phyloP scores from a whole-genome alignment of 2,888 invertebrate species.

The Neoitamus cyanurus region DNA sequence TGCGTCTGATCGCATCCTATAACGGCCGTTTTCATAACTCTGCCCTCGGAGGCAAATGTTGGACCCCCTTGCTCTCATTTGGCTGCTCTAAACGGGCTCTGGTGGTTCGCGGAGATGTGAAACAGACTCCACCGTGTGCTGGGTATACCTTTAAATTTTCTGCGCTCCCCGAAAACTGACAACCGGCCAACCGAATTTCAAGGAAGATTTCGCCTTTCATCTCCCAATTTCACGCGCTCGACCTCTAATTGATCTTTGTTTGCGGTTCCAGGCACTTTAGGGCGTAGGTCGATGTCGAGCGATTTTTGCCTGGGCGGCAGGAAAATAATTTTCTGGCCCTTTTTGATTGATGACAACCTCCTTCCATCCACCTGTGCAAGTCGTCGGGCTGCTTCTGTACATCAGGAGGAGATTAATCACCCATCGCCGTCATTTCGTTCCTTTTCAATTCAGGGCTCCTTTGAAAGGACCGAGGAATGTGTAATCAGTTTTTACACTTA shows the following conservation, averaged over 20 bases:
- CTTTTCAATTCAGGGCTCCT: slow-evolving; percentile 25
- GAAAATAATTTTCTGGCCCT: slow-evolving; percentile 36
- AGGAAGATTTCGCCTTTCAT: background rate
- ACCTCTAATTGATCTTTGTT: slow-evolving; percentile 41
- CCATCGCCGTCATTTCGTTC: slow-evolving; percentile 38
- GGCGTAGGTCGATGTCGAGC: background rate
- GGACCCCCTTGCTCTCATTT: background rate
- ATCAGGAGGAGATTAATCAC: slow-evolving; percentile 46
- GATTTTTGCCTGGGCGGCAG: background rate
- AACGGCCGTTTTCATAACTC: slow-evolving; percentile 9
- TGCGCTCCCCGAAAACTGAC: background rate
- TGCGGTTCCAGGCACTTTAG: background rate
- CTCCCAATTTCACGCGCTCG: slow-evolving; percentile 28
- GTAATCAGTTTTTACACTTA: slow-evolving; percentile 46
- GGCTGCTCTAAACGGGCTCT: background rate
- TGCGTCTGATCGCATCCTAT: slow-evolving; percentile 23
- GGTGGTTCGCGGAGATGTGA: background rate
- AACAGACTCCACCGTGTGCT: background rate
- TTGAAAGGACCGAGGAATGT: slow-evolving; percentile 46
- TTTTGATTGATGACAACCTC: slow-evolving; percentile 44
- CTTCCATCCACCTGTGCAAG: slow-evolving; percentile 44
- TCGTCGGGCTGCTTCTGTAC: slow-evolving; percentile 39
- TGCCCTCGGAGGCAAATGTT: background rate
- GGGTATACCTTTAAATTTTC: background rate
- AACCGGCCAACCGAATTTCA: background rate